Base-by-base conservation (phyloP, 2,797 vertebrate genomes). In the Calcarius lapponicus region DNA sequence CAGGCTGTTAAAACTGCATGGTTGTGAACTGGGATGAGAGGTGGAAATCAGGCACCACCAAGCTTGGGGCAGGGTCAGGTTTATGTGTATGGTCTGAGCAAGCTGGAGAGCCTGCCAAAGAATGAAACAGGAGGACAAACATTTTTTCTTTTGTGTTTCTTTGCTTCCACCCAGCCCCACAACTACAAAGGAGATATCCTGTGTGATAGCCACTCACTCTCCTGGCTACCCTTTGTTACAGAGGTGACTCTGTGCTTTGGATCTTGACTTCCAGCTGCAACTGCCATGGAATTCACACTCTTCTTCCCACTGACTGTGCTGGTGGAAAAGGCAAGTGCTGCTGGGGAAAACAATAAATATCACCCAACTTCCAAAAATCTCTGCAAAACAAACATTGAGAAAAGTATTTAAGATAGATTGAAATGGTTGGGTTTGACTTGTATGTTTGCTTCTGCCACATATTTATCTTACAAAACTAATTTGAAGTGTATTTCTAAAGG, bases 201-300 rank as follows among this genome's bases (percentile, higher is more conserved):
- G 18, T 98, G 98, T 73, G 90, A 98, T 21, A 98, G 97, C 13
- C 97, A 97, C 98, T 97, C 1, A 97, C 97, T 88, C 96, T 98
- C 40, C 92, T 98, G 28, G 93, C 98, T 85, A 98, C 98, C 14
- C 95, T 98, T 87, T 98, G 98, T 95, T 98, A 97, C 2, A 93
- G 98, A 43, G 98, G 98, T 34, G 98, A 98, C 86, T 96, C 98
- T 72, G 96, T 98, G 47, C 88, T 99, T 82, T 99, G 98, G 98
- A 98, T 98, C 61, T 78, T 97, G 79, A 86, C 97, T 71, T 98
- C 98, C 12, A 98, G 98, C 88, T 97, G 96, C 42, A 89, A 97
- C 64, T 97, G 96, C 85, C 97, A 97, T 57, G 97, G 97, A 40
- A 86, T 98, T 47, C 91, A 93, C 70, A 93, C 69, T n/a, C 96